These are phyloP conservation scores for Rostratula benghalensis DNA, from an alignment of 2,113 vertebrate species.

Conservation along the genomic window DNA sequence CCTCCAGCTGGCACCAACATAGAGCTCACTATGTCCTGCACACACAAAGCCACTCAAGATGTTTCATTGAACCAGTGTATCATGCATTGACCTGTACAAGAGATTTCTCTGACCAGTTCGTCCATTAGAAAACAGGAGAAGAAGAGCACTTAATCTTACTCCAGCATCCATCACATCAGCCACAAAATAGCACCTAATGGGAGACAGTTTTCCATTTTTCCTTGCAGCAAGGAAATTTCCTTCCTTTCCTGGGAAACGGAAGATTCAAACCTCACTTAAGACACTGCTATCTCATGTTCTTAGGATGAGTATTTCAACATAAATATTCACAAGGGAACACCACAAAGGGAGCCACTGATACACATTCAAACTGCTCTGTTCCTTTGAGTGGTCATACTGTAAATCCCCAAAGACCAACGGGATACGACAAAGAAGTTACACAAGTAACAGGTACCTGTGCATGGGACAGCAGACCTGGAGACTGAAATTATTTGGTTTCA, in stretches of 20 bases:
- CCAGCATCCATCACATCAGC: not conserved
- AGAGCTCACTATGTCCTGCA: fast-evolving
- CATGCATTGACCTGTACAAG: fast-evolving
- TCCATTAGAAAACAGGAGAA: not conserved
- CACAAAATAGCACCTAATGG: conserved; percentile 3
- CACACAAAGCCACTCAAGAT: fast-evolving
- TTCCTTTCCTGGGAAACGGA: conserved; percentile 10
- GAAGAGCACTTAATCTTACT: not conserved
- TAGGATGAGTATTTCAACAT: conserved; percentile 25
- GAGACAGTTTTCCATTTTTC: conserved; percentile 54
- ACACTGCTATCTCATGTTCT: conserved; percentile 41
- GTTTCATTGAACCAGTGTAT: not conserved
- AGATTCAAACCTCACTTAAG: conserved; percentile 55
- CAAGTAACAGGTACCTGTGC: not conserved
- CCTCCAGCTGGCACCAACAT: not conserved
- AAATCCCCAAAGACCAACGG: not conserved
- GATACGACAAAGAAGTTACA: not conserved
- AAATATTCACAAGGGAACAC: conserved; percentile 44
- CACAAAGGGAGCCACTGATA: conserved; percentile 23
- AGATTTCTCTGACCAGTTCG: not conserved
- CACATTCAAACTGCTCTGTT: conserved; percentile 25
- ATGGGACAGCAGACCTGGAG: not conserved
- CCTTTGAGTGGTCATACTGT: not conserved
- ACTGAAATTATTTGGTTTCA: not conserved
- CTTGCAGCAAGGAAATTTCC: not conserved